phyloP scores from a whole-genome alignment of 2,797 vertebrate species.

The Botia almorhae region DNA sequence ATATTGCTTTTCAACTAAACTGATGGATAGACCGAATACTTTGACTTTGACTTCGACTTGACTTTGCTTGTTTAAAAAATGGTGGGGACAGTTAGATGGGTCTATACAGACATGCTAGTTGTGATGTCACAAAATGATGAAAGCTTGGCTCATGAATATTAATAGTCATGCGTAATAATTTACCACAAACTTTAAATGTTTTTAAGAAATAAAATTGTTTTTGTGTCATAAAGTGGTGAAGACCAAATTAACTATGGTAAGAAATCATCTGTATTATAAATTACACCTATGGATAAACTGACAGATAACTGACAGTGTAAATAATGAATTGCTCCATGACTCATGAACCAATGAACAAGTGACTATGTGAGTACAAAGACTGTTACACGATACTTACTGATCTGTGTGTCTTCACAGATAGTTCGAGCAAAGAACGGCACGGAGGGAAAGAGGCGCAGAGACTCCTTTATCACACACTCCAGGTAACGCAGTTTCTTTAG shows the following conservation, averaged over 20 bases:
- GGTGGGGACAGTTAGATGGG: too few relatives aligned
- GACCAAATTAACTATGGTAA: neutral
- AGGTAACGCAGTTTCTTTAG: slow-evolving; percentile 90
- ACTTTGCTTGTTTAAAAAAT: too few relatives aligned
- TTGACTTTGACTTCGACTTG: too few relatives aligned
- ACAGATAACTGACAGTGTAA: neutral
- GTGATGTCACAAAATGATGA: too few relatives aligned
- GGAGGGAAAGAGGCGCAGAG: slow-evolving; percentile 88
- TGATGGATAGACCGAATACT: too few relatives aligned
- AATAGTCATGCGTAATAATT: too few relatives aligned
- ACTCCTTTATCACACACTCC: slow-evolving; percentile 92
- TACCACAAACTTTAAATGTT: too few relatives aligned
- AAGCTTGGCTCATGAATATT: too few relatives aligned
- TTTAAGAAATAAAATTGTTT: too few relatives aligned
- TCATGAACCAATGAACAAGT: slow-evolving; percentile 4
- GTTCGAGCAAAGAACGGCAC: slow-evolving; percentile 88
- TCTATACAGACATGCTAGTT: too few relatives aligned
- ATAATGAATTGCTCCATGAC: neutral
- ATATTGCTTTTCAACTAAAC: neutral
- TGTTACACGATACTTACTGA: slow-evolving; percentile 79
- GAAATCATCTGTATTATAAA: too few relatives aligned
- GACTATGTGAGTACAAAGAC: slow-evolving; percentile 28
- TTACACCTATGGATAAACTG: neutral
- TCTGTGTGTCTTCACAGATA: slow-evolving; percentile 81
- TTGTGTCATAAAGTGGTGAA: too few relatives aligned